Evolutionary conservation across 2,113 vertebrate species (phyloP).

Genomic region (Oxygymnocypris stewartii): DNA sequence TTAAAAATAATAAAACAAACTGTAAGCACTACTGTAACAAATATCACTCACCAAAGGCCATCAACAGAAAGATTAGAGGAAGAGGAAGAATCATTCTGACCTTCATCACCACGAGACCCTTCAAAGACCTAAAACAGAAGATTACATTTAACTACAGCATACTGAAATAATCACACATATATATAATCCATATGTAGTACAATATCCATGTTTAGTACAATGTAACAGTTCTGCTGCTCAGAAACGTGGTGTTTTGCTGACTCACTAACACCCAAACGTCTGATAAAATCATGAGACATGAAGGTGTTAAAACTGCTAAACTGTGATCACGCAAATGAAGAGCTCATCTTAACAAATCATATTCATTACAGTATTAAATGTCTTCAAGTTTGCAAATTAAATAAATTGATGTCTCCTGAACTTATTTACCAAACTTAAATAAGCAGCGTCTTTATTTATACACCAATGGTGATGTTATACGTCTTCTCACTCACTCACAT

Average conservation of each 20-base stretch:
- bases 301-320: neutral
- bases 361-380: neutral
- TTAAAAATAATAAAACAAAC: neutral
- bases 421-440: neutral
- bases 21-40: neutral
- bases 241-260: neutral
- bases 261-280: neutral
- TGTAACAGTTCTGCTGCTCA: neutral
- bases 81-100: neutral
- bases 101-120: neutral
- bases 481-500: too few relatives aligned
- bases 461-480: too few relatives aligned
- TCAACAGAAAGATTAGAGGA: slow-evolving; percentile 21
- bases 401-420: neutral
- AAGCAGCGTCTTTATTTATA: too few relatives aligned
- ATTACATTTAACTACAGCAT: neutral
- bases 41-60: slow-evolving; percentile 1
- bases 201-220: neutral
- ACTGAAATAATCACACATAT: too few relatives aligned
- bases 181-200: too few relatives aligned
- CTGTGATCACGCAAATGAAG: neutral
- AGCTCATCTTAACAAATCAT: neutral
- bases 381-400: neutral
- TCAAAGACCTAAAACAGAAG: neutral
- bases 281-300: neutral